Conservation (phyloP, 2,797 vertebrate species). For the Microcaecilia unicolor region DNA sequence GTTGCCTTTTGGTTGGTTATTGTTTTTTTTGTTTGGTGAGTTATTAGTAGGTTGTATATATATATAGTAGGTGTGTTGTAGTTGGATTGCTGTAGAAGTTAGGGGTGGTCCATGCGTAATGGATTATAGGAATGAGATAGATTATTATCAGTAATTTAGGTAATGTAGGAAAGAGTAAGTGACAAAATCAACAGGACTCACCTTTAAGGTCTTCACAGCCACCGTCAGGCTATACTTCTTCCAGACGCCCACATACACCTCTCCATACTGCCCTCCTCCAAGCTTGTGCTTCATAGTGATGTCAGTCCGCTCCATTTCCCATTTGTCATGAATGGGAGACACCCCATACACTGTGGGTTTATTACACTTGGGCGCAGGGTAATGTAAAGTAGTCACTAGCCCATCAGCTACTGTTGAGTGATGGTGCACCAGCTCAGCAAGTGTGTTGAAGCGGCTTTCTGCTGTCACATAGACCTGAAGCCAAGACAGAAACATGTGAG, state of each 20-base stretch:
- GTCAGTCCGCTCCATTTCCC: slow-evolving; percentile 98
- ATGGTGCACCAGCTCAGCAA: slow-evolving; percentile 95
- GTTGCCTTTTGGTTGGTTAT: too few species aligned
- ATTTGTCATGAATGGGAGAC: slow-evolving; percentile 97
- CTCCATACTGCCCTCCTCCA: slow-evolving; percentile 94
- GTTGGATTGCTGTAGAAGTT: too few species aligned
- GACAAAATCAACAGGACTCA: too few species aligned
- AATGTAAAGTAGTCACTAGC: slow-evolving; percentile 93
- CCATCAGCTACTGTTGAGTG: slow-evolving; percentile 96
- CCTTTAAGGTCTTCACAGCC: slow-evolving; percentile 96
- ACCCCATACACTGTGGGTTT: slow-evolving; percentile 97
- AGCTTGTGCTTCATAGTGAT: slow-evolving; percentile 99
- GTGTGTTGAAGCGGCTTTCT: slow-evolving; percentile 90
- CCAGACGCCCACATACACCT: slow-evolving; percentile 96
- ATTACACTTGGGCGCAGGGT: slow-evolving; percentile 97
- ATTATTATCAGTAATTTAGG: too few species aligned
- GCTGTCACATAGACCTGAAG: slow-evolving; percentile 90
- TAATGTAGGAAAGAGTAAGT: too few species aligned
- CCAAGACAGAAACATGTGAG: background rate
- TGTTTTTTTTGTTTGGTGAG: too few species aligned
- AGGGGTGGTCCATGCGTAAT: too few species aligned
- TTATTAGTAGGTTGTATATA: too few species aligned
- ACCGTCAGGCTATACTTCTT: slow-evolving; percentile 96
- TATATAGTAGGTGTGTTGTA: too few species aligned
- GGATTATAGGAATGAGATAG: too few species aligned